Evolutionary conservation across 2,113 vertebrate species (phyloP), one percentile per base, ranked within the genome.

Genomic region (Ellobius talpinus): DNA sequence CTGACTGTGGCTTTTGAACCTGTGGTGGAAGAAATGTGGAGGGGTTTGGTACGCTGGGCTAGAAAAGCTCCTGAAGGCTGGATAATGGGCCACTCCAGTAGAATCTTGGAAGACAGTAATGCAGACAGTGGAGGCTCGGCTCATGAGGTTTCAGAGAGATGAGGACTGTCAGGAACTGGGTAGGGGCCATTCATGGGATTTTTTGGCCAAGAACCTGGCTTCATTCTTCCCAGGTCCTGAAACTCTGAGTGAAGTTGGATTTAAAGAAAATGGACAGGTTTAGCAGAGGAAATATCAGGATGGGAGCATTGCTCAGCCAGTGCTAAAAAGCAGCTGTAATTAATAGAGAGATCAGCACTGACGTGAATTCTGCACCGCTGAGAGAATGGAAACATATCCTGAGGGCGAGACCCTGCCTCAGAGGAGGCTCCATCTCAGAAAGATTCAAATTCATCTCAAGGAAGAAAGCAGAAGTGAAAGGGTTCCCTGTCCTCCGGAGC

Each of bases 361-460:
- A 29, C 58, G 31, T 63, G 58, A 45, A 85, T 65, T 65, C 81
- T 85, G 81, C 81, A 45, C 26, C 7, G 31, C 24, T 61, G 81
- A 42, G 81, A 84, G n/a, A 19, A 19, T 65, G 39, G 26, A 65
- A 63, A 65, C 2, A 8, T 65, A 31, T 5, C 81, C 81, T 63
- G 81, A 85, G 58, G 81, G 58, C 12, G 42, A 42, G 42, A 17
- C 39, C 58, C 81, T 65, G 39, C 39, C 81, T 65, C 81, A 65
- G 81, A 45, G 81, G 81, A 29, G 39, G 58, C 58, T 45, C n/a
- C 2, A 10, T 84, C 81, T 39, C 8, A 0, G 63, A 63, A 63
- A 63, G 55, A 85, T 85, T 85, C 81, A 85, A 85, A 85, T 85
- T 84, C 39, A 42, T 65, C 63, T 85, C 58, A 63, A 85, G 58